phyloP scores from a whole-genome alignment of 2,888 invertebrate genomes.

The Parnassius orleans region DNA sequence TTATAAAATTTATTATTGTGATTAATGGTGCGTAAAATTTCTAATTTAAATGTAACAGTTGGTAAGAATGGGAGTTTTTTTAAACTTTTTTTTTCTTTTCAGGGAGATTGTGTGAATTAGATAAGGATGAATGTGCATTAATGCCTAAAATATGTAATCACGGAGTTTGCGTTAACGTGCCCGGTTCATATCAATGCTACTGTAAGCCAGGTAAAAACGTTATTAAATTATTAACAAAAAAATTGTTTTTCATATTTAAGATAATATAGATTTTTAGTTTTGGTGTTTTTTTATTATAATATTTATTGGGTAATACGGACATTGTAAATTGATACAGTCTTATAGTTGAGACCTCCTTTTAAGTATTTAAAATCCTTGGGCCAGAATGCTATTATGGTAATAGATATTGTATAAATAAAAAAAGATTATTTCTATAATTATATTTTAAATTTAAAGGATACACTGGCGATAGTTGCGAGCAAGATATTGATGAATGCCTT shows the following conservation, averaged over 20 bases:
- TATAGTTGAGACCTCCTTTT: no score
- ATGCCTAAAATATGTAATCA: constrained; percentile 86
- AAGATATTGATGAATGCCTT: constrained; percentile 93
- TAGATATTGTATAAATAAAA: no score
- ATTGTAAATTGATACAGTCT: no score
- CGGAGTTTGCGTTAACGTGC: constrained; percentile 89
- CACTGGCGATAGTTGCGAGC: constrained; percentile 91
- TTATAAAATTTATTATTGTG: constrained; percentile 24
- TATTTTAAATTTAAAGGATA: constrained; percentile 81
- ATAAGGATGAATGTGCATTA: constrained; percentile 88
- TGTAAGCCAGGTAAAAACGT: constrained; percentile 85
- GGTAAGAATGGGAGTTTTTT: background rate
- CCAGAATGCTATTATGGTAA: no score
- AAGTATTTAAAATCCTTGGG: no score
- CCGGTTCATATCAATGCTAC: constrained; percentile 90
- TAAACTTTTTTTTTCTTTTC: constrained; percentile 27
- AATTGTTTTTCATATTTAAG: no score
- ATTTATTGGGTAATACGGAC: no score
- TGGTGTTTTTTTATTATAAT: no score
- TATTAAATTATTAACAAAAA: background rate
- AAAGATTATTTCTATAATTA: background rate
- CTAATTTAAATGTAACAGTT: background rate
- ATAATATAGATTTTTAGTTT: no score
- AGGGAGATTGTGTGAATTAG: constrained; percentile 82
- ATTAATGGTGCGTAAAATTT: constrained; percentile 28